Evolutionary conservation across 2,113 vertebrate genomes (phyloP).

Genomic region (Cepphus grylle): DNA sequence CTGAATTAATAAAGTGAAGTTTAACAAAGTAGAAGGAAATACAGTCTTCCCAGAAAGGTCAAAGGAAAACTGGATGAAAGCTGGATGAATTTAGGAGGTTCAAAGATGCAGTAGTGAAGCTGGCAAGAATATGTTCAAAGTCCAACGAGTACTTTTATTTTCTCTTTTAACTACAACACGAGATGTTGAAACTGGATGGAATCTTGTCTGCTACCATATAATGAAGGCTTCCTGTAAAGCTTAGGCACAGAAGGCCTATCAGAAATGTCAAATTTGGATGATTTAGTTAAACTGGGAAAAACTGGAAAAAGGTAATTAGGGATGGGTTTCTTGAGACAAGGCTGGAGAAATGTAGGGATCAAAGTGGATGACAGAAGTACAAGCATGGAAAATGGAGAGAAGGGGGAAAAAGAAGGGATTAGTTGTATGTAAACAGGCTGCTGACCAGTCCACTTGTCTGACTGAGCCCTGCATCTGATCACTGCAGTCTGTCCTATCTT

Average conservation of each 20-base stretch:
- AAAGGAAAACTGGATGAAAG: slow-evolving; percentile 19
- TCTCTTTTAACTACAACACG: not conserved
- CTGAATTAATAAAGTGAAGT: not conserved
- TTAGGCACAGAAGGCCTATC: not conserved
- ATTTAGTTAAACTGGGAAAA: not conserved
- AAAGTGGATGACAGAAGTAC: not conserved
- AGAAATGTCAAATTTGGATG: not conserved
- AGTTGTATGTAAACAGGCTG: not conserved
- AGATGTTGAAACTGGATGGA: not conserved
- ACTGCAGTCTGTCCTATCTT: not conserved
- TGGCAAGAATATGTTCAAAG: slow-evolving; percentile 16
- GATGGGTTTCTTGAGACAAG: not conserved
- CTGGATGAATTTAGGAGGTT: not conserved
- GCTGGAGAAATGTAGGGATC: not conserved
- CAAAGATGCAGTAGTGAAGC: not conserved
- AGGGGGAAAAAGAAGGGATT: not conserved
- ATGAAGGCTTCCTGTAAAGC: not conserved
- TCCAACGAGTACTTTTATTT: not conserved
- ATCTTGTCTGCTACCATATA: not conserved
- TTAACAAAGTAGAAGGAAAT: not conserved
- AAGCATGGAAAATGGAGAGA: not conserved
- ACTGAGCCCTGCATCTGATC: not conserved
- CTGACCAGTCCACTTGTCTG: not conserved
- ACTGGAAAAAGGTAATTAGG: not conserved
- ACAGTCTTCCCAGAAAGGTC: not conserved